A percentile compares a stretch with the other conserved stretches of the same genome.
Conservation (phyloP, 2,888 invertebrate species). For the Andrena minutula region DNA sequence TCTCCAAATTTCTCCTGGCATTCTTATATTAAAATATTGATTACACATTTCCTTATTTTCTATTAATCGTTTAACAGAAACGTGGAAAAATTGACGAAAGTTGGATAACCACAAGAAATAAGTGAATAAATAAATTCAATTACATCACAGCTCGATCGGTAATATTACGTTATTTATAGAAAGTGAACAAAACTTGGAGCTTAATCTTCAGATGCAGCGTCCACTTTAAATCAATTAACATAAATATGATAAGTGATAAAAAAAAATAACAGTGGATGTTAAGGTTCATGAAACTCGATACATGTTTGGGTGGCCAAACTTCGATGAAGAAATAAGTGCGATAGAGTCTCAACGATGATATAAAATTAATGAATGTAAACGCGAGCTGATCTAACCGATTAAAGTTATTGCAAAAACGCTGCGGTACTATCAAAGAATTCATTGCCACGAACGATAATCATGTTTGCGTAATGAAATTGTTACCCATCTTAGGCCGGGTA, state of each 20-base stretch:
- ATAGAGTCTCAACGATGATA: neutral
- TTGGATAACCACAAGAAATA: neutral
- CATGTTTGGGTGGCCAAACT: neutral
- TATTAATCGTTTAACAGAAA: too few species aligned
- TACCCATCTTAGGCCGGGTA: too few species aligned
- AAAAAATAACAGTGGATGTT: neutral
- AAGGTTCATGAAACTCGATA: conserved; percentile 25
- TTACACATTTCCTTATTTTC: too few species aligned
- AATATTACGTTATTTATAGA: conserved; percentile 13
- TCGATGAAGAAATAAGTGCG: neutral
- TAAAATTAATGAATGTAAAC: neutral
- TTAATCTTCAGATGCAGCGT: neutral
- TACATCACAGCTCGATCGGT: neutral
- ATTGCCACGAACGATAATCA: neutral
- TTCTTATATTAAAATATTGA: too few species aligned
- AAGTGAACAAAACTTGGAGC: conserved; percentile 9
- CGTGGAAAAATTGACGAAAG: too few species aligned
- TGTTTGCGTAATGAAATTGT: neutral
- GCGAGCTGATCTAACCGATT: neutral
- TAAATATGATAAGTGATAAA: conserved; percentile 29
- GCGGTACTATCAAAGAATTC: neutral
- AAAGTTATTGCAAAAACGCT: neutral
- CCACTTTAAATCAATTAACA: conserved; percentile 42
- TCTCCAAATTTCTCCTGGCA: neutral
- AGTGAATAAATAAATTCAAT: neutral